These are phyloP conservation scores for Drosophila teissieri DNA, from an alignment of 1,140 invertebrate species.

Conservation along the genomic window DNA sequence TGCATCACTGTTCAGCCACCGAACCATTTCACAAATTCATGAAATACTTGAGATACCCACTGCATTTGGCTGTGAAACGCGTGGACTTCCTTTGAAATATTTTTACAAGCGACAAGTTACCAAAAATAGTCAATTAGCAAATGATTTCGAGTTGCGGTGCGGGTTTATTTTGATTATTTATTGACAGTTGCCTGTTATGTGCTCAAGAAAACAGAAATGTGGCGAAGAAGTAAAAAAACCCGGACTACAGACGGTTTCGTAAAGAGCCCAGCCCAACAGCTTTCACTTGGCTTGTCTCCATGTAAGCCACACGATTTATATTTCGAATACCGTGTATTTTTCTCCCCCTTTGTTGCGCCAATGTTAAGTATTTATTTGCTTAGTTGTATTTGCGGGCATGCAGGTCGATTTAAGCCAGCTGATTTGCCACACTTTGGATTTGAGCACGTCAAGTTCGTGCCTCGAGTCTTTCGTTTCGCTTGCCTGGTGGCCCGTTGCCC, in stretches of 20 bases:
- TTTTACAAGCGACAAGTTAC: conserved; percentile 74
- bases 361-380: conserved; percentile 68
- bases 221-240: conserved; percentile 32
- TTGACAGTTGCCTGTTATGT: conserved; percentile 78
- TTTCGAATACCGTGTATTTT: conserved; percentile 27
- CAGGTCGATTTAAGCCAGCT: conserved; percentile 41
- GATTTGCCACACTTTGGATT: conserved; percentile 79
- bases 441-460: conserved; percentile 82
- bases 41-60: conserved; percentile 51
- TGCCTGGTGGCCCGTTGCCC: conserved; percentile 70
- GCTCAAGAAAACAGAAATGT: conserved; percentile 59
- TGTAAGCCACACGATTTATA: conserved; percentile 44
- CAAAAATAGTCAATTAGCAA: conserved; percentile 76
- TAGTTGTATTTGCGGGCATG: conserved; percentile 44
- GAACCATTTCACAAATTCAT: conserved; percentile 74
- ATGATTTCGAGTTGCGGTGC: conserved; percentile 43
- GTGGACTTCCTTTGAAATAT: conserved; percentile 60
- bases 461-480: conserved; percentile 79
- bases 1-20: conserved; percentile 52
- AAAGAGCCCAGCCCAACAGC: conserved; percentile 58
- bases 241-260: conserved; percentile 33
- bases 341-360: conserved; percentile 6
- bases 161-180: conserved; percentile 81
- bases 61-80: conserved; percentile 40
- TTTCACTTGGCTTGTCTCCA: conserved; percentile 50